A percentile compares a stretch with the other conserved stretches of the same genome.
These are phyloP conservation scores for Thunnus maccoyii DNA, from an alignment of 2,113 vertebrate genomes.

Conservation along the genomic window DNA sequence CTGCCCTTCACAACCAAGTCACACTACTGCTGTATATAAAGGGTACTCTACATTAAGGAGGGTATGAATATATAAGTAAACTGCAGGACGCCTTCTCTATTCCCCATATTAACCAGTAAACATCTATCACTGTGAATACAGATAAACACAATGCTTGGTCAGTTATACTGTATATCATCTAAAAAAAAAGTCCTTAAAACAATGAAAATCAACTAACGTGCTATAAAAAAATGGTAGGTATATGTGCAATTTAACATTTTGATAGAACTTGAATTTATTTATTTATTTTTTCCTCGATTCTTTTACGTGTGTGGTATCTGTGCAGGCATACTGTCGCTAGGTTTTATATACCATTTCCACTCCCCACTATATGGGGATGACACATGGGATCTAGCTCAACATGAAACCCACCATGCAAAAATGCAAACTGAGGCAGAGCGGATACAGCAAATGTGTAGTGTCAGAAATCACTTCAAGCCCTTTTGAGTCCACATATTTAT, in stretches of 20 bases:
- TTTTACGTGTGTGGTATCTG: not conserved
- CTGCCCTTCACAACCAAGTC: not conserved
- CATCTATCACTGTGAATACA: not conserved
- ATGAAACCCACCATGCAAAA: not conserved
- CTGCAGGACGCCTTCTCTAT: not conserved
- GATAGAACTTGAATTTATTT: not conserved
- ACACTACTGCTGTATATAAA: too few species aligned
- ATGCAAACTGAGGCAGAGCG: not conserved
- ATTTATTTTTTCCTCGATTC: not conserved
- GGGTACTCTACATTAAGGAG: too few species aligned
- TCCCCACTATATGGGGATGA: not conserved
- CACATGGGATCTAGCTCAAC: not conserved
- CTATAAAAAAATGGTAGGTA: not conserved
- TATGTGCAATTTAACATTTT: not conserved
- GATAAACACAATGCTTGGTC: not conserved
- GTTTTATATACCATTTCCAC: slow-evolving; percentile 14
- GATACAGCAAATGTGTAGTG: not conserved
- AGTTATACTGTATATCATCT: too few species aligned
- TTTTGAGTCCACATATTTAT: too few species aligned
- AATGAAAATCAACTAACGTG: too few species aligned
- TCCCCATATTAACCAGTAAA: not conserved
- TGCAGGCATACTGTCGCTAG: not conserved
- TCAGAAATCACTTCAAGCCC: not conserved
- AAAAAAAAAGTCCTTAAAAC: too few species aligned
- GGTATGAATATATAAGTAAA: not conserved